These are phyloP conservation scores for Aricia agestis DNA, from an alignment of 1,140 invertebrate genomes.

Conservation along the genomic window DNA sequence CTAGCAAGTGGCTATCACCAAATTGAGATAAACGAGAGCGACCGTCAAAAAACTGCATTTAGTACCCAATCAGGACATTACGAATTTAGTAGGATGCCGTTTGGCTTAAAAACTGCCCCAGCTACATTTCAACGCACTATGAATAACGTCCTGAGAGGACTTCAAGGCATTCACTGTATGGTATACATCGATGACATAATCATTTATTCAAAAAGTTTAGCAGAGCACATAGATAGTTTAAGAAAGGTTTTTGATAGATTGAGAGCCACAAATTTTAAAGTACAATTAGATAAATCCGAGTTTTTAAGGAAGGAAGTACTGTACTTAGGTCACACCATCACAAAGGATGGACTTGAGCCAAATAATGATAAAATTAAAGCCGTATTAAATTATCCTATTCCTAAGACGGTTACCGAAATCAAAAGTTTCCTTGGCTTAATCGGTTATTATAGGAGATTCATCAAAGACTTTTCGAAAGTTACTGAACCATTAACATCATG, in stretches of 20 bases:
- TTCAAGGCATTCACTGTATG: slow-evolving; percentile 27
- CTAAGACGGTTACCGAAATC: slow-evolving; percentile 24
- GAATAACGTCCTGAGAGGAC: slow-evolving; percentile 28
- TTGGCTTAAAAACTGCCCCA: slow-evolving; percentile 30
- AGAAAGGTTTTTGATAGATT: slow-evolving; percentile 23
- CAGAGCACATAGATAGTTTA: slow-evolving; percentile 27
- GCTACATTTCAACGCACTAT: slow-evolving; percentile 31
- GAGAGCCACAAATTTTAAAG: slow-evolving; percentile 22
- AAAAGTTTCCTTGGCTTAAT: slow-evolving; percentile 43
- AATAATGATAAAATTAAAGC: slow-evolving; percentile 31
- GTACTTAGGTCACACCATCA: slow-evolving; percentile 29
- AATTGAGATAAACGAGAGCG: slow-evolving; percentile 23
- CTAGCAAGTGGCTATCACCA: slow-evolving; percentile 30
- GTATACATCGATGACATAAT: slow-evolving; percentile 34
- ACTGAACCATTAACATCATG: slow-evolving; percentile 36
- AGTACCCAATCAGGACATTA: slow-evolving; percentile 27
- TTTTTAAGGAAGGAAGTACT: slow-evolving; percentile 23
- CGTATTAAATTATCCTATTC: slow-evolving; percentile 27
- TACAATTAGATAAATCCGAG: slow-evolving; percentile 25
- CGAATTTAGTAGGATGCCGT: slow-evolving; percentile 28
- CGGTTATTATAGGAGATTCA: slow-evolving; percentile 46
- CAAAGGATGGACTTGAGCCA: slow-evolving; percentile 26
- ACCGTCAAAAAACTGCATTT: slow-evolving; percentile 26
- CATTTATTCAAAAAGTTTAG: slow-evolving; percentile 25
- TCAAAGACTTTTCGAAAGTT: slow-evolving; percentile 33